These are phyloP conservation scores for Hoplostethus mediterraneus DNA, from an alignment of 2,797 vertebrate genomes.

Conservation along the genomic window DNA sequence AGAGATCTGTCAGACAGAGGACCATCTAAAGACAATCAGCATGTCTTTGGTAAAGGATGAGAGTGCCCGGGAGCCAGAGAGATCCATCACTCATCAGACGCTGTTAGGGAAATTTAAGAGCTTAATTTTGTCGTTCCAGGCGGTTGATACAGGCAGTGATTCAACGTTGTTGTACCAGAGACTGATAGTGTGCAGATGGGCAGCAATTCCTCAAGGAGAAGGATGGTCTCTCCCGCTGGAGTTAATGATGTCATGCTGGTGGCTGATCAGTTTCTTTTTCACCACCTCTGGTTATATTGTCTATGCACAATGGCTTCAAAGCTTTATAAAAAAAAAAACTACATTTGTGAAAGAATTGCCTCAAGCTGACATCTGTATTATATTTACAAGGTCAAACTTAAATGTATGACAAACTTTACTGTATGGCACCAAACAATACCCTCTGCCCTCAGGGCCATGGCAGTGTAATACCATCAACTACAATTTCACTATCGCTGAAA, in stretches of 20 bases:
- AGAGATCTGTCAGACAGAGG: slow-evolving; percentile 46
- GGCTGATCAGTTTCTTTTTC: slow-evolving; percentile 39
- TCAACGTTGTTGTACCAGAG: slow-evolving; percentile 77
- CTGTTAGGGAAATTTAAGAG: slow-evolving; percentile 82
- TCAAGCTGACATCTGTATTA: slow-evolving; percentile 4
- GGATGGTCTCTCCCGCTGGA: slow-evolving; percentile 60
- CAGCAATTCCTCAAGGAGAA: slow-evolving; percentile 75
- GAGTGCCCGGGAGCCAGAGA: slow-evolving; percentile 51
- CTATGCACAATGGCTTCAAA: slow-evolving; percentile 19
- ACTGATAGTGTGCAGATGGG: slow-evolving; percentile 71
- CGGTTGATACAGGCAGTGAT: slow-evolving; percentile 71
- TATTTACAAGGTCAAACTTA: slow-evolving; percentile 3
- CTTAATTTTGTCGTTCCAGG: slow-evolving; percentile 80
- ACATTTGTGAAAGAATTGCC: neutral
- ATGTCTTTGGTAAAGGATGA: slow-evolving; percentile 75
- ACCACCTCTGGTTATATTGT: slow-evolving; percentile 15
- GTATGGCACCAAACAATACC: neutral
- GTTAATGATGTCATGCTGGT: slow-evolving; percentile 71
- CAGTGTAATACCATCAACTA: neutral
- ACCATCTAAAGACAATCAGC: slow-evolving; percentile 66
- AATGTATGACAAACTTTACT: slow-evolving; percentile 1
- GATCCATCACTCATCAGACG: slow-evolving; percentile 76
- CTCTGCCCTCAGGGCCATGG: neutral
- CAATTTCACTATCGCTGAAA: slow-evolving; percentile 14
- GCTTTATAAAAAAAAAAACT: neutral